Base-by-base conservation (phyloP, 1,140 invertebrate genomes). In the Drosophila mayri region DNA sequence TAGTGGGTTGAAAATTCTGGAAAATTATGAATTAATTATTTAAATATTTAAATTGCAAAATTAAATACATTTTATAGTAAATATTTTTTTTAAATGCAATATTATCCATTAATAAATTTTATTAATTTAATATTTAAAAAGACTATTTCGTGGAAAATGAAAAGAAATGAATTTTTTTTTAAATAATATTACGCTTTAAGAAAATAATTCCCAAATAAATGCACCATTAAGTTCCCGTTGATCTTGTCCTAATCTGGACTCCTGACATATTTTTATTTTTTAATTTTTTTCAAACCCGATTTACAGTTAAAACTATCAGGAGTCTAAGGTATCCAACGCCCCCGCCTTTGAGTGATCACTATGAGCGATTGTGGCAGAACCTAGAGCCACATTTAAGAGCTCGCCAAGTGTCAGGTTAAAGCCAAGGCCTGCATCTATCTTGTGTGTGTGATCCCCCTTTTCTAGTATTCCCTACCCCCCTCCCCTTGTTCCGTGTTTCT, bases 351-450 rank as follows among this genome's bases (percentile, higher is more conserved):
- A 4, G 16, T 9, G 6, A 30, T 30, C 28, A 32, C 18, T 6
- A 12, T 32, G 43, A 50, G 43, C 10, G 58, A 60, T 60, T 18
- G 43, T 18, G 30, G 1, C 12, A 22, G 25, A 44, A 10, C 38
- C 30, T 16, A n/a, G 30, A 30, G 50, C 18, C 54, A 6, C 50
- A 22, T 32, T 30, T 60, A n/a, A 43, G 62, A 61, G 57, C 59
- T 38, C 14, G 55, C 55, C 37, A 61, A 41, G 61, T 64, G 37
- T 41, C 38, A 25, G 30, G 38, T 28, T 41, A 43, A 14, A 35
- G 62, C 20, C 5, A n/a, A 61, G 38, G n/a, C 28, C 38, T 28
- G 44, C 62, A 50, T 68, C 44, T 40, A 41, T 66, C 65, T 68
- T 28, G 46, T 47, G 44, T 47, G 44, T 47, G 22, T 25, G 41